phyloP scores from a whole-genome alignment of 2,797 vertebrate species.

The Parambassis ranga region DNA sequence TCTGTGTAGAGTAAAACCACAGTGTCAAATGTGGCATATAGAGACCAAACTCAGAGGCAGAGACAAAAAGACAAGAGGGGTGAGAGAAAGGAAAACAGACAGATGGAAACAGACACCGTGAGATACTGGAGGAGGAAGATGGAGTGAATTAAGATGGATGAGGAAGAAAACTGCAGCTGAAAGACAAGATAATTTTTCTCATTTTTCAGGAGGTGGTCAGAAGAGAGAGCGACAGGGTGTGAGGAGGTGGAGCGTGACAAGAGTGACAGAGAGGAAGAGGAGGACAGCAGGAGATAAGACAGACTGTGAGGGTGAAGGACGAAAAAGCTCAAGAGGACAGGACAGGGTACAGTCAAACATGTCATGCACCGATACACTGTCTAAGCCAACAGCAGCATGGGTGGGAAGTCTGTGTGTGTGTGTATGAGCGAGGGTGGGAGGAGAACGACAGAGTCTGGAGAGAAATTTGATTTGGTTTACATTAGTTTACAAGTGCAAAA shows the following conservation, averaged over 20 bases:
- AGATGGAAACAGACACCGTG: neutral
- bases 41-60: conserved; percentile 31
- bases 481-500: too few relatives aligned
- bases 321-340: conserved; percentile 38
- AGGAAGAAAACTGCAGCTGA: conserved; percentile 56
- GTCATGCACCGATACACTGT: conserved; percentile 38
- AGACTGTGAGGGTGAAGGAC: conserved; percentile 29
- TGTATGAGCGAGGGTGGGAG: neutral
- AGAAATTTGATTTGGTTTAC: too few relatives aligned
- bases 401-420: neutral
- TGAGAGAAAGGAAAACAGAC: conserved; percentile 5
- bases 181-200: conserved; percentile 59
- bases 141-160: conserved; percentile 52
- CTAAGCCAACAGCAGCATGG: conserved; percentile 17
- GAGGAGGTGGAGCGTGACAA: conserved; percentile 56
- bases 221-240: conserved; percentile 19
- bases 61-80: neutral
- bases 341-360: conserved; percentile 39
- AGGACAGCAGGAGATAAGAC: conserved; percentile 52
- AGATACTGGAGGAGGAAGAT: conserved; percentile 9
- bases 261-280: conserved; percentile 53
- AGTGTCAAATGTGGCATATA: conserved; percentile 13
- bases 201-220: conserved; percentile 60
- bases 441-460: too few relatives aligned
- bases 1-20: conserved; percentile 52